phyloP scores from a whole-genome alignment of 2,888 invertebrate species.

The Erebia ligea region DNA sequence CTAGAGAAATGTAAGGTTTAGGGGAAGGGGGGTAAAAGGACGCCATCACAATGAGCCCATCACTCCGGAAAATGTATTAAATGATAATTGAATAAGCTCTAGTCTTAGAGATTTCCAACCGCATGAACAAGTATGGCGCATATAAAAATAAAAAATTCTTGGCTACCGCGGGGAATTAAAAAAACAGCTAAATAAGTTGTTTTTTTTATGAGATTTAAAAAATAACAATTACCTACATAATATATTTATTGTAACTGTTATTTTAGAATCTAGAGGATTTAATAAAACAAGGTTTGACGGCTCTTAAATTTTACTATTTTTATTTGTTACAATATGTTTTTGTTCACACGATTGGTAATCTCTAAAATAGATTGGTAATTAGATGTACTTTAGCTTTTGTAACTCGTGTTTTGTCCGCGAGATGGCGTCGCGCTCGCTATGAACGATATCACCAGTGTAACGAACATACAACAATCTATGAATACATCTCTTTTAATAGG shows the following conservation, averaged over 20 bases:
- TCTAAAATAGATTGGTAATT: slow-evolving; percentile 29
- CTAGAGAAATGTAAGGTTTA: background rate
- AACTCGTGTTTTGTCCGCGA: slow-evolving; percentile 48
- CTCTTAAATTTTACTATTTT: too few species aligned
- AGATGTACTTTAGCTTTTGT: slow-evolving; percentile 74
- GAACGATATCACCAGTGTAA: slow-evolving; percentile 11
- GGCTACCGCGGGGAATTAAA: too few species aligned
- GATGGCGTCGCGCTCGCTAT: slow-evolving; percentile 24
- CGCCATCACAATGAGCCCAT: slow-evolving; percentile 54
- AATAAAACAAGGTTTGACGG: background rate
- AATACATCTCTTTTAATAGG: background rate
- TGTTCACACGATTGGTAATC: background rate
- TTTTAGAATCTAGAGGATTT: background rate
- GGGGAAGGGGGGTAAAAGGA: background rate
- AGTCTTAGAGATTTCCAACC: background rate
- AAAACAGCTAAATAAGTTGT: too few species aligned
- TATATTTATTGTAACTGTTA: too few species aligned
- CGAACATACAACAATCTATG: background rate
- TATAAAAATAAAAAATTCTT: too few species aligned
- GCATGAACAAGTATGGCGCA: background rate
- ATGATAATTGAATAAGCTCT: slow-evolving; percentile 11
- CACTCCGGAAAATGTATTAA: slow-evolving; percentile 41
- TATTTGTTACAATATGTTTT: background rate
- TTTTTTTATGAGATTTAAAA: too few species aligned
- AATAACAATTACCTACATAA: too few species aligned